Evolutionary conservation across 2,113 vertebrate species (phyloP).

Genomic region (Columbina picui): DNA sequence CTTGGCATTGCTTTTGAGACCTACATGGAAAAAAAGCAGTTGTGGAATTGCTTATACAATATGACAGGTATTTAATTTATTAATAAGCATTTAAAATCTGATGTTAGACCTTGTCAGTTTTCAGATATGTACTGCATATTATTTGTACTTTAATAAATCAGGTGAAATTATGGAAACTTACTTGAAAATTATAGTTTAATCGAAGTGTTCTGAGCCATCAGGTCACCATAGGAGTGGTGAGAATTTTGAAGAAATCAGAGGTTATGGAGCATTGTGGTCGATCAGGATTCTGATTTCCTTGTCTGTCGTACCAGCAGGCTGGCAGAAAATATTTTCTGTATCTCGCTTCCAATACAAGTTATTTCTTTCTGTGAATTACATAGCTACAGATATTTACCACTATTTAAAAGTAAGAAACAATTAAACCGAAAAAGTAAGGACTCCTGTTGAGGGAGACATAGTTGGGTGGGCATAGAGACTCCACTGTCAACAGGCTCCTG

Average conservation of each 20-base stretch:
- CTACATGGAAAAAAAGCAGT: constrained; percentile 85
- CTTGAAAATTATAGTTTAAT: neutral
- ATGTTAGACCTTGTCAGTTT: neutral
- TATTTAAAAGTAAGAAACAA: fast-evolving
- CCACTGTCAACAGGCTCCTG: neutral
- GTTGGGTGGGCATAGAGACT: neutral
- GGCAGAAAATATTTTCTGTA: neutral
- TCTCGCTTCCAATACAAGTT: neutral
- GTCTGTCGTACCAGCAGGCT: neutral
- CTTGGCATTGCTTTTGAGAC: constrained; percentile 84
- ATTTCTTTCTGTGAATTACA: neutral
- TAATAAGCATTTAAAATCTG: neutral
- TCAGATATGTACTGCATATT: neutral
- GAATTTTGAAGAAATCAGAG: neutral
- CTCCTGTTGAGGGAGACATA: neutral
- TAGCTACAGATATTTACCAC: neutral
- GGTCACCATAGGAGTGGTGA: neutral
- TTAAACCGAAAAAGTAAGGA: neutral
- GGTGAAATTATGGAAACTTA: neutral
- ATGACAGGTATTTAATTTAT: constrained; percentile 84
- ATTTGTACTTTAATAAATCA: neutral
- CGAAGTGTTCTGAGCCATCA: neutral
- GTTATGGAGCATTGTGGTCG: neutral
- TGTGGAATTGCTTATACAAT: constrained; percentile 87
- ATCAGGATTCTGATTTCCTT: neutral